Base-by-base conservation (phyloP, 2,797 vertebrate genomes). In the Helostoma temminkii region DNA sequence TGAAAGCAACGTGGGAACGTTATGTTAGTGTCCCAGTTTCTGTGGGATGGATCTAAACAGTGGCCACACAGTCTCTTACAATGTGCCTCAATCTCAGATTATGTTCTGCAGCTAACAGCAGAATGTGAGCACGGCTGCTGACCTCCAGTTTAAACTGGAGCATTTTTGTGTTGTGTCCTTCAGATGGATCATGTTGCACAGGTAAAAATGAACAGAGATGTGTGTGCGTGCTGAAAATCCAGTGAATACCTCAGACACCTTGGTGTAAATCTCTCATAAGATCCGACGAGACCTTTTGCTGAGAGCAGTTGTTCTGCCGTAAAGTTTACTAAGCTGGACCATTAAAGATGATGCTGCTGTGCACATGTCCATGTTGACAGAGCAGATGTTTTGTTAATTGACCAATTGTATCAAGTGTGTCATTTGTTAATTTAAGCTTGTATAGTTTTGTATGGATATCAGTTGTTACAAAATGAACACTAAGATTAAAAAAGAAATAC, bases 381-480 rank as follows among this genome's bases (percentile, higher is more conserved):
- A 42, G 47, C 14, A 61, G 43, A 59, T 26, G 10, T 59, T 8
- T 37, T 72, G 14, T 66, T 82, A 19, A 65, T 61, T 67, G 42
- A 65, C 47, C 22, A 16, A 41, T 42, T 54, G 32, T 79, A 46
- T 63, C 14, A 41, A 36, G 47, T 57, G 46, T 74, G 63, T 32
- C 19, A 39, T 71, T 60, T 42, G 58, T 70, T 89, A 76, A 92
- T 88, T 89, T 87, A 87, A 89, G 11, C 48, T 69, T 87, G 84
- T 91, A 90, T 71, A 88, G 78, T 73, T 90, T 91, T 88, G 12
- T 88, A 88, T 72, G 69, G 25, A 62, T 76, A 76, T 64, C 1
- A 26, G 52, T 73, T 81, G 64, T 86, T 65, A 70, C 16, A 72
- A 52, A 84, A 74, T 72, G 28, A 72, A 78, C 25, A 41, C 57